Base-by-base conservation (phyloP, 2,797 vertebrate genomes). In the Antennarius maculatus region DNA sequence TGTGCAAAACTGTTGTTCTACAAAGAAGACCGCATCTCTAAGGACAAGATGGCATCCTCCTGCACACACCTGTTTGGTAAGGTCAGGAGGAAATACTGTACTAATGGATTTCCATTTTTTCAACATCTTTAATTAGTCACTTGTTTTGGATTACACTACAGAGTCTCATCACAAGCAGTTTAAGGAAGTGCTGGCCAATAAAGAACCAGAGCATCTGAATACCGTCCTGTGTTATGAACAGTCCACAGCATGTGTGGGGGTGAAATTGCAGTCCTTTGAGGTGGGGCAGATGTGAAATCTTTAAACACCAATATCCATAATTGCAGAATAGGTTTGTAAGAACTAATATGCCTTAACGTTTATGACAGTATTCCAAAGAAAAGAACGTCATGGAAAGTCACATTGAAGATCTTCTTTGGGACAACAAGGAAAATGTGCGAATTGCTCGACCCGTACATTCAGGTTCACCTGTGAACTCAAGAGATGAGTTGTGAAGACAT, bases 1-100 rank as follows among this genome's bases (percentile, higher is more conserved):
- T 91, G 91, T 77, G 54, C 85, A 27, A 84, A 76, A 58, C 82
- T 81, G 56, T 46, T 43, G n/a, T 54, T 82, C 49, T 10, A 64
- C 65, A 82, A 76, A 17, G 60, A 81, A 58, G 31, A 51, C 13
- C 74, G 37, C 5, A 18, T 74, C 37, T 42, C 81, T 0, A 54
- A 66, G 14, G 70, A 86, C 15, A 71, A 83, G 74, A 61, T 89
- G 57, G 61, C 15, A 52, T 74, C 80, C 1, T 81, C 81, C 51
- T 92, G 91, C 71, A 75, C 34, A 46, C 47, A 83, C 12, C 71
- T 93, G 47, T 58, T 91, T 9, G 88, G 91, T 92, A 83, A 79
- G 66, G 15, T 28, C 46, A 11, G 15, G 3, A 42, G 2, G 13
- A 54, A 57, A 55, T 54, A 31, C 3, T 37, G 16, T 46, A 45